Evolutionary conservation across 2,888 invertebrate species (phyloP).

Genomic region (Agelastica alni): DNA sequence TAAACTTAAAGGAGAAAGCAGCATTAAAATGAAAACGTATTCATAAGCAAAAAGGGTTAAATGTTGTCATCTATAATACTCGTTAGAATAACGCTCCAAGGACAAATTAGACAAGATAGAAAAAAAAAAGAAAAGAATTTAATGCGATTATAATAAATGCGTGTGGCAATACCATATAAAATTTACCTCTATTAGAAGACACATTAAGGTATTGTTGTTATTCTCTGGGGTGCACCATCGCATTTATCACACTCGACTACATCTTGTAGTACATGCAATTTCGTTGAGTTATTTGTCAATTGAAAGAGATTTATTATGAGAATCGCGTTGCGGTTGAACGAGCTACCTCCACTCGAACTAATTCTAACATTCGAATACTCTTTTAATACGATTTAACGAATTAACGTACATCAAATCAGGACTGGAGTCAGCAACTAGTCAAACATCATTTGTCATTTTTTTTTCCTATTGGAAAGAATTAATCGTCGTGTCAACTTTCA

Average conservation of each 20-base stretch:
- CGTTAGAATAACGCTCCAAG: too few species aligned
- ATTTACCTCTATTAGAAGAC: slow-evolving; percentile 45
- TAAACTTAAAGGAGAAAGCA: too few species aligned
- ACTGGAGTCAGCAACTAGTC: slow-evolving; percentile 1
- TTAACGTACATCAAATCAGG: slow-evolving; percentile 14
- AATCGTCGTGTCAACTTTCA: too few species aligned
- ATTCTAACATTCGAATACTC: slow-evolving; percentile 23
- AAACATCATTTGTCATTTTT: too few species aligned
- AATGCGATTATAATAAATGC: slow-evolving; percentile 47
- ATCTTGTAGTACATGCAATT: slow-evolving; percentile 39
- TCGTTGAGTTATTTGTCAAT: slow-evolving; percentile 47
- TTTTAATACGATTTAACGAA: slow-evolving; percentile 29
- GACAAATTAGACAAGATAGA: slow-evolving; percentile 14
- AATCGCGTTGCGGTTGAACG: slow-evolving; percentile 37
- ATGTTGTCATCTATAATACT: too few species aligned
- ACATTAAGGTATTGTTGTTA: slow-evolving; percentile 47
- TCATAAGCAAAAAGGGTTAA: too few species aligned
- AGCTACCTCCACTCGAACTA: slow-evolving; percentile 35
- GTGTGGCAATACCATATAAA: slow-evolving; percentile 44
- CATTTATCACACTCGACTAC: slow-evolving; percentile 46
- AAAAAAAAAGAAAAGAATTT: slow-evolving; percentile 22
- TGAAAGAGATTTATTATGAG: slow-evolving; percentile 46
- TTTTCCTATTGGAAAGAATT: too few species aligned
- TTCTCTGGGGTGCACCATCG: slow-evolving; percentile 41
- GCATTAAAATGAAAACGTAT: too few species aligned